Percentiles rank a stretch among this genome's conserved stretches.
These are phyloP conservation scores for Scomber colias DNA, from an alignment of 2,113 vertebrate species.

Conservation along the genomic window DNA sequence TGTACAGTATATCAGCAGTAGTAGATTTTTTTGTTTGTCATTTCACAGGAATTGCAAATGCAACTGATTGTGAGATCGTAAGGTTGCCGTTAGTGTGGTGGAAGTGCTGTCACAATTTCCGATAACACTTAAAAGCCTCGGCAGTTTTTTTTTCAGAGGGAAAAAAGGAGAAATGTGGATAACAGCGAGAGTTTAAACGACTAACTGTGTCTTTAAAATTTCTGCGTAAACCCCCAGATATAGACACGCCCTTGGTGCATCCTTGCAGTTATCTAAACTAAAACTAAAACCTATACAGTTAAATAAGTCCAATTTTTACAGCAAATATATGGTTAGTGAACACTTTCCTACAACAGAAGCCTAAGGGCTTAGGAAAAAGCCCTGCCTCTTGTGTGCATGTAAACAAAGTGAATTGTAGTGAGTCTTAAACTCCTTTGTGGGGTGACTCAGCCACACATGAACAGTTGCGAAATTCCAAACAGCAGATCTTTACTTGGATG, in stretches of 20 bases:
- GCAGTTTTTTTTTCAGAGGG: neutral
- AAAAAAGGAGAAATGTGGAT: neutral
- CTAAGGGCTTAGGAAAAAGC: neutral
- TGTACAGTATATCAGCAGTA: too few species aligned
- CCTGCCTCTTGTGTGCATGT: slow-evolving; percentile 6
- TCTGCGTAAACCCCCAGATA: neutral
- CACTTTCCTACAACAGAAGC: neutral
- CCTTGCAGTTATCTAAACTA: too few species aligned
- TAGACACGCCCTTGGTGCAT: neutral
- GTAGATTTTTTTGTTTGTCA: too few species aligned
- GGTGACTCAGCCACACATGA: neutral
- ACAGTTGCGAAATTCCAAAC: neutral
- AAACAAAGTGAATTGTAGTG: slow-evolving; percentile 15
- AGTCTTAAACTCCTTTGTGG: neutral
- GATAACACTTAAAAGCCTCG: slow-evolving; percentile 16
- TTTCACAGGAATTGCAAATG: too few species aligned
- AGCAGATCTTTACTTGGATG: neutral
- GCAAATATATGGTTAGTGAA: too few species aligned
- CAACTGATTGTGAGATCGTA: too few species aligned
- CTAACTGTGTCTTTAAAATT: neutral
- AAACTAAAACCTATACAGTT: too few species aligned
- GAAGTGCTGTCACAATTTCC: neutral
- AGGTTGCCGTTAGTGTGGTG: too few species aligned
- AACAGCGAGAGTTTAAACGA: neutral
- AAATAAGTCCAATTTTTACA: neutral